A percentile compares a stretch with the other conserved stretches of the same genome.
phyloP scores from a whole-genome alignment of 2,888 invertebrate genomes.

The Tenthredo livida region DNA sequence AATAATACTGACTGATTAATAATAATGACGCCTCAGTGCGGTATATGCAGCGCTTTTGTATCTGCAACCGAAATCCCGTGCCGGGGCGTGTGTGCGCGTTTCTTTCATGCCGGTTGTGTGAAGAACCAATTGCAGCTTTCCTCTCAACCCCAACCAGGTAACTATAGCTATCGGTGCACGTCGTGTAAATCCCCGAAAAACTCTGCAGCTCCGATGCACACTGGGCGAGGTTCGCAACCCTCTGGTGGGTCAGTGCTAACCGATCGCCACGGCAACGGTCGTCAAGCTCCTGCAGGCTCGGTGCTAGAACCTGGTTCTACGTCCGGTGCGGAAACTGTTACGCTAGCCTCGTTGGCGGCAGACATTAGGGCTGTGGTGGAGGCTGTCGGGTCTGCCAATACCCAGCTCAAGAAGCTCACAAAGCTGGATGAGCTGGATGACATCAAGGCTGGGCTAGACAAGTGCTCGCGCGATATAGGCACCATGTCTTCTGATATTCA shows the following conservation, averaged over 20 bases:
- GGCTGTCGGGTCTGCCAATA: background rate
- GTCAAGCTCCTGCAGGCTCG: too few relatives aligned
- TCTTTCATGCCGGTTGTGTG: background rate
- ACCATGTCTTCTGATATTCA: background rate
- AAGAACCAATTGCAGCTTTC: background rate
- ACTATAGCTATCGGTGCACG: background rate
- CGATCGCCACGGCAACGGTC: too few relatives aligned
- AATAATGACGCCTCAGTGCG: background rate
- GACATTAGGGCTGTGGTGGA: background rate
- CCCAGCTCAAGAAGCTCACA: too few relatives aligned
- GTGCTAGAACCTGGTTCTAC: too few relatives aligned
- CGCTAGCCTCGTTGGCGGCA: background rate
- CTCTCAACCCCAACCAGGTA: background rate
- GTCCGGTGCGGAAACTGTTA: background rate
- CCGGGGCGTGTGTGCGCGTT: background rate
- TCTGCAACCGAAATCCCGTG: background rate
- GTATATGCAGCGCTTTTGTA: background rate
- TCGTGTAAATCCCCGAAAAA: background rate
- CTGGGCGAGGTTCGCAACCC: too few relatives aligned
- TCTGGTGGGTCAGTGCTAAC: too few relatives aligned
- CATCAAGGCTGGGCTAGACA: background rate
- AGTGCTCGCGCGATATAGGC: background rate
- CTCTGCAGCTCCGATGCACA: background rate
- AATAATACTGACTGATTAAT: too few relatives aligned
- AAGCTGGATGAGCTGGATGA: background rate